Evolutionary conservation across 2,797 vertebrate species (phyloP).

Genomic region (Pipistrellus nathusii): DNA sequence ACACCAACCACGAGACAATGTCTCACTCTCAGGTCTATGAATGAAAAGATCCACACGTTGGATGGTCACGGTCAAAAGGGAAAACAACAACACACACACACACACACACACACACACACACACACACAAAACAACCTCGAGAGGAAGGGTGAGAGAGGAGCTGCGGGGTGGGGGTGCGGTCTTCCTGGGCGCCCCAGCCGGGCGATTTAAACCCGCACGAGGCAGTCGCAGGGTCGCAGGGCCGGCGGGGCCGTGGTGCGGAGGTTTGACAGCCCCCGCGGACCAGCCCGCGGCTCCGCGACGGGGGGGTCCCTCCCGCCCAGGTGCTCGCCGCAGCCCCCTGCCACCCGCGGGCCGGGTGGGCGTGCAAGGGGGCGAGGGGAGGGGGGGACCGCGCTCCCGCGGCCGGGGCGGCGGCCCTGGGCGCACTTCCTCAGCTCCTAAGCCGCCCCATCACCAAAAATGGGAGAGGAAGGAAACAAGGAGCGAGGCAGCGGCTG

Average conservation of each 20-base stretch:
- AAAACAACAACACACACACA: too few species aligned
- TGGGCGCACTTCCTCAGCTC: conserved; percentile 62
- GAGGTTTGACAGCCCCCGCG: conserved; percentile 59
- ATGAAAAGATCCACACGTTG: conserved; percentile 52
- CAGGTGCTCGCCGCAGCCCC: neutral
- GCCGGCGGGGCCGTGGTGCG: conserved; percentile 3
- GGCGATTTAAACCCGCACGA: conserved; percentile 60
- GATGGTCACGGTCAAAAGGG: neutral
- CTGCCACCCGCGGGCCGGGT: neutral
- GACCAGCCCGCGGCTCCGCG: neutral
- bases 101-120: neutral
- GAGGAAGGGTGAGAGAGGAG: conserved; percentile 63
- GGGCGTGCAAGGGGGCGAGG: conserved; percentile 45
- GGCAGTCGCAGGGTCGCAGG: conserved; percentile 8
- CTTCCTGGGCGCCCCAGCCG: conserved; percentile 47
- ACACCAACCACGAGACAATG: conserved; percentile 35
- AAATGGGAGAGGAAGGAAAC: conserved; percentile 58
- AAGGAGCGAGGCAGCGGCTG: neutral
- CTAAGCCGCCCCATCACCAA: conserved; percentile 48
- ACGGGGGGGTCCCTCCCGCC: neutral
- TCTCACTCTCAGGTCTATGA: conserved; percentile 54
- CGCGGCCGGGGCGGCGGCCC: conserved; percentile 61
- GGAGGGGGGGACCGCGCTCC: neutral
- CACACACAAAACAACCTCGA: conserved; percentile 4
- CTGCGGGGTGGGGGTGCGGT: neutral